phyloP scores from a whole-genome alignment of 2,113 vertebrate genomes.

The Galeopterus variegatus region DNA sequence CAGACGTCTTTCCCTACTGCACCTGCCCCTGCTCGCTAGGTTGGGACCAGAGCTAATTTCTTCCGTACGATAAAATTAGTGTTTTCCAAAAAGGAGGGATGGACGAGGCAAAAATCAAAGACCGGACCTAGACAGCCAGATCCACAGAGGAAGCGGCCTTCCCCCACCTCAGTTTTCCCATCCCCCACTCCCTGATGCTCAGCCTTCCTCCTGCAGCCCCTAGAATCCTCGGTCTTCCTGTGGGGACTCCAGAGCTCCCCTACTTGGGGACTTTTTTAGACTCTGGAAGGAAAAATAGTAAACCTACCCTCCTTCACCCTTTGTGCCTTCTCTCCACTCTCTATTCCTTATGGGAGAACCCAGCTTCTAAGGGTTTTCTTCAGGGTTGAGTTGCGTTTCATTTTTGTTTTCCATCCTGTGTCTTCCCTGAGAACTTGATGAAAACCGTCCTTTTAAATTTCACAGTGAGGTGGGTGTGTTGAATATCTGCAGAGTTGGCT shows the following conservation, averaged over 20 bases:
- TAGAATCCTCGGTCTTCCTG: background rate
- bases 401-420: conserved; percentile 28
- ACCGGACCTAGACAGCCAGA: background rate
- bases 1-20: conserved; percentile 23
- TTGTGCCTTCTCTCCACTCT: background rate
- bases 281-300: conserved; percentile 8
- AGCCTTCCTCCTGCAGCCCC: background rate
- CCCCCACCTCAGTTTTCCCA: background rate
- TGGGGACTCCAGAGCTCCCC: background rate
- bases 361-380: background rate
- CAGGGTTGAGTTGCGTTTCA: conserved; percentile 4
- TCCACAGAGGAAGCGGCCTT: background rate
- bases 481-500: conserved; percentile 15
- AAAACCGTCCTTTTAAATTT: background rate
- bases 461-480: conserved; percentile 69
- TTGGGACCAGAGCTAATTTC: background rate
- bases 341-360: background rate
- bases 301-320: background rate
- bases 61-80: background rate
- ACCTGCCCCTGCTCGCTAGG: conserved; percentile 69
- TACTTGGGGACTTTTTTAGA: background rate
- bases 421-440: conserved; percentile 62
- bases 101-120: conserved; percentile 31
- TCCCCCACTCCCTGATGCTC: conserved; percentile 48
- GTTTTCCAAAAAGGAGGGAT: background rate